Conservation (phyloP, 2,113 vertebrate species). For the Mesocricetus auratus region DNA sequence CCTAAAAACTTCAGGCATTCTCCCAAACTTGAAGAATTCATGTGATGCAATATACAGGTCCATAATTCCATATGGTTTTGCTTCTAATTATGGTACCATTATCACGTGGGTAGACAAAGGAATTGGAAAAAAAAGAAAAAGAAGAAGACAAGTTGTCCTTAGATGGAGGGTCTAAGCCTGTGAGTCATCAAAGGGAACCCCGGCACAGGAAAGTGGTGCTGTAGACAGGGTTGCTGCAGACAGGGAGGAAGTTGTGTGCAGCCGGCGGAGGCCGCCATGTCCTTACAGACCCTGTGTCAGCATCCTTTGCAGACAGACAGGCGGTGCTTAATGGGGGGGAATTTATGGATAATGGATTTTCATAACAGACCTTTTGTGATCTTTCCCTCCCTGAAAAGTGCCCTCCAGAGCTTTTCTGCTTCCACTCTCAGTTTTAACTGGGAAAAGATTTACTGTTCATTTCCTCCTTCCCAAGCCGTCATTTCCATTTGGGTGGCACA, state of each 20-base stretch:
- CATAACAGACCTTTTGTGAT: slow-evolving; percentile 74
- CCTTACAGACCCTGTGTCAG: slow-evolving; percentile 75
- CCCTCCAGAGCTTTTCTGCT: slow-evolving; percentile 63
- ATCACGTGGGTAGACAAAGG: slow-evolving; percentile 6
- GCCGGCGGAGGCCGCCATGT: neutral
- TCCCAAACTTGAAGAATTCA: neutral
- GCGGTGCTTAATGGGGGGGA: slow-evolving; percentile 66
- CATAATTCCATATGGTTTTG: neutral
- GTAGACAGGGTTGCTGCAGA: slow-evolving; percentile 72
- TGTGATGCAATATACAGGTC: neutral
- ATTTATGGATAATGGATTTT: slow-evolving; percentile 76
- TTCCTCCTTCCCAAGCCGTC: slow-evolving; percentile 37
- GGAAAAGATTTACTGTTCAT: slow-evolving; percentile 69
- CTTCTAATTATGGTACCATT: neutral
- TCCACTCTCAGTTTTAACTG: slow-evolving; percentile 71
- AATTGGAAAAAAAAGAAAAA: slow-evolving; percentile 30
- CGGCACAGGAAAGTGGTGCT: slow-evolving; percentile 7
- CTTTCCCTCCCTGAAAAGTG: slow-evolving; percentile 61
- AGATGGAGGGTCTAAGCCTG: slow-evolving; percentile 63
- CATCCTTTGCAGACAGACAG: neutral
- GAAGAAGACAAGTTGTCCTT: slow-evolving; percentile 14
- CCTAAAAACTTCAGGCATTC: neutral
- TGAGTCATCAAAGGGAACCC: slow-evolving; percentile 74
- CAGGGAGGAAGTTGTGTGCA: slow-evolving; percentile 18
- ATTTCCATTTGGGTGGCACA: neutral